phyloP scores from a whole-genome alignment of 2,113 vertebrate genomes.

The Melanotaenia duboulayi region DNA sequence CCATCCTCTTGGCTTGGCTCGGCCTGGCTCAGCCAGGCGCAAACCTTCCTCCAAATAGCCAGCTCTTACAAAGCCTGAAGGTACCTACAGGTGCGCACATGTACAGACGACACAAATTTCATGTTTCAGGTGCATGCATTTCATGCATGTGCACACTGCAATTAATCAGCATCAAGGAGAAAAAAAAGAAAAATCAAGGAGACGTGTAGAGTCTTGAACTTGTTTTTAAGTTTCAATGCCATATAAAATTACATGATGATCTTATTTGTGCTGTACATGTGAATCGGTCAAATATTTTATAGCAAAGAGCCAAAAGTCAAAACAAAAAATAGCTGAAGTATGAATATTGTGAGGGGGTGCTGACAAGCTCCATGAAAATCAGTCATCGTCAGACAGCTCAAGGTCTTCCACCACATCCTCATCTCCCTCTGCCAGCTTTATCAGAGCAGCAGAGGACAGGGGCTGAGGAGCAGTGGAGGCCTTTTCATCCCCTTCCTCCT shows the following conservation, averaged over 20 bases:
- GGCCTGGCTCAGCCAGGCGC: conserved; percentile 37
- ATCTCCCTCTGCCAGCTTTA: conserved; percentile 86
- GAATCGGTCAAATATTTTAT: conserved; percentile 34
- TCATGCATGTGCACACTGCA: conserved; percentile 10
- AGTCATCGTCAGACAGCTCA: conserved; percentile 89
- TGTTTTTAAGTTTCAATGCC: conserved; percentile 35
- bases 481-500: conserved; percentile 46
- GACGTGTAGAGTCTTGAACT: not conserved
- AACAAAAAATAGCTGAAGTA: conserved; percentile 14
- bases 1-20: conserved; percentile 47
- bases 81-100: conserved; percentile 66
- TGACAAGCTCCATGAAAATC: conserved; percentile 31
- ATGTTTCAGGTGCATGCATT: conserved; percentile 28
- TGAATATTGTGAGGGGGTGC: not conserved
- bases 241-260: conserved; percentile 47
- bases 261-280: conserved; percentile 59
- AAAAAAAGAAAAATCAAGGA: not conserved
- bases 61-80: conserved; percentile 50
- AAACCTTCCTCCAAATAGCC: conserved; percentile 51
- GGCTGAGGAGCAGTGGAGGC: conserved; percentile 72
- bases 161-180: conserved; percentile 15
- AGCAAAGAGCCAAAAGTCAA: conserved; percentile 17
- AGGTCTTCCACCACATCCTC: conserved; percentile 93
- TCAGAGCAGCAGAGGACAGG: conserved; percentile 82
- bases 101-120: conserved; percentile 29